Percentiles rank a stretch among this genome's conserved stretches.
Evolutionary conservation across 2,113 vertebrate genomes (phyloP).

Genomic region (Onychorhynchus coronatus): DNA sequence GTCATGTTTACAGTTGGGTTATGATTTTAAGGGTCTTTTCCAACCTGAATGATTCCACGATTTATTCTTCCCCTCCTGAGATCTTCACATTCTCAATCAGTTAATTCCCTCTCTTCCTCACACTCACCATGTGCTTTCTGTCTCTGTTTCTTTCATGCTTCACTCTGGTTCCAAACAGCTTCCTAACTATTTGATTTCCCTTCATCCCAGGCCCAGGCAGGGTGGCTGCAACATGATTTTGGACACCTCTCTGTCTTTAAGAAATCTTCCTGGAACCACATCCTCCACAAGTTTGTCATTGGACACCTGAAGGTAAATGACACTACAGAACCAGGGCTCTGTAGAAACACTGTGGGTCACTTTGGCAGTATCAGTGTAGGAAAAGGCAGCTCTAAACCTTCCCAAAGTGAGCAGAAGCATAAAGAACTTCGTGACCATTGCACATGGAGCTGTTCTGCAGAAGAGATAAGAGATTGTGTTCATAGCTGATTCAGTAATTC

Average conservation of each 20-base stretch:
- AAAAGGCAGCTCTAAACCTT: neutral
- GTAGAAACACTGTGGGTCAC: neutral
- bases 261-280: conserved; percentile 88
- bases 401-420: neutral
- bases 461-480: neutral
- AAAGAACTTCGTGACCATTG: neutral
- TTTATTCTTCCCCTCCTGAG: neutral
- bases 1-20: neutral
- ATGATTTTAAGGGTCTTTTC: neutral
- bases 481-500: neutral
- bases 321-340: neutral
- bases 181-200: neutral
- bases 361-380: neutral
- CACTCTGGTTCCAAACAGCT: neutral
- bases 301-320: conserved; percentile 90
- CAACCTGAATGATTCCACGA: neutral
- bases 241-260: conserved; percentile 94
- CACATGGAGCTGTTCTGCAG: neutral
- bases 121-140: neutral
- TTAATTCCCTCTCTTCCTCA: neutral
- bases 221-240: conserved; percentile 96
- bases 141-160: neutral
- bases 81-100: neutral
- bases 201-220: conserved; percentile 82
- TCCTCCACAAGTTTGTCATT: conserved; percentile 89